These are phyloP conservation scores for Bostrychus sinensis DNA, from an alignment of 2,113 vertebrate species.

Conservation along the genomic window DNA sequence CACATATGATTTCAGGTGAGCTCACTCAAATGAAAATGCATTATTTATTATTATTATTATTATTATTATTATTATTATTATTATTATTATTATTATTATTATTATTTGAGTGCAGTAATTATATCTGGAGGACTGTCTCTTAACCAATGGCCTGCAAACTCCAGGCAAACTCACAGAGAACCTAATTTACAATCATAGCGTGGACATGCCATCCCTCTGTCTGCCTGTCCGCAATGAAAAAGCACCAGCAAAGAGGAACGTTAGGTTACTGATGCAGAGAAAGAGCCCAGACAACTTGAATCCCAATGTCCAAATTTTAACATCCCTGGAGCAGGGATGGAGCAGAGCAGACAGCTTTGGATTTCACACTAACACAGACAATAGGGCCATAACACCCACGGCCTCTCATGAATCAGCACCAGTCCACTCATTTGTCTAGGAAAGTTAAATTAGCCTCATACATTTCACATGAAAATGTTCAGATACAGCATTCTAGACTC, in stretches of 20 bases:
- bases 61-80: too few relatives aligned
- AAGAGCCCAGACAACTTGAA: conserved; percentile 26
- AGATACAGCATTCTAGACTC: too few relatives aligned
- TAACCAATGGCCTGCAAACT: conserved; percentile 17
- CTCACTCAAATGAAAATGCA: too few relatives aligned
- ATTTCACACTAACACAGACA: conserved; percentile 7
- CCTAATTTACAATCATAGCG: conserved; percentile 30
- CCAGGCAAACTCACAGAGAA: conserved; percentile 8
- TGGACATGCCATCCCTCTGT: conserved; percentile 3
- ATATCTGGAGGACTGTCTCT: conserved; percentile 5
- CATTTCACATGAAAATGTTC: conserved; percentile 4
- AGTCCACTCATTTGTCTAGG: not conserved
- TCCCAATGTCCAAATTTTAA: conserved; percentile 22
- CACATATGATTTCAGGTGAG: too few relatives aligned
- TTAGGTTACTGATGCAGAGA: conserved; percentile 21
- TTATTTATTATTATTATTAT: too few relatives aligned
- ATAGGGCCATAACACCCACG: conserved; percentile 17
- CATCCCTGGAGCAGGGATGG: conserved; percentile 15
- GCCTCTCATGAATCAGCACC: conserved; percentile 1
- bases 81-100: too few relatives aligned
- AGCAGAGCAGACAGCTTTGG: not conserved
- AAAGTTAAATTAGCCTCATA: not conserved
- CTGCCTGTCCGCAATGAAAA: conserved; percentile 17
- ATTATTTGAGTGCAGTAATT: conserved; percentile 23
- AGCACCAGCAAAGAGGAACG: conserved; percentile 6